Percentiles rank a stretch among this genome's conserved stretches.
These are phyloP conservation scores for Leptinotarsa juncta DNA, from an alignment of 2,888 invertebrate species.

Conservation along the genomic window DNA sequence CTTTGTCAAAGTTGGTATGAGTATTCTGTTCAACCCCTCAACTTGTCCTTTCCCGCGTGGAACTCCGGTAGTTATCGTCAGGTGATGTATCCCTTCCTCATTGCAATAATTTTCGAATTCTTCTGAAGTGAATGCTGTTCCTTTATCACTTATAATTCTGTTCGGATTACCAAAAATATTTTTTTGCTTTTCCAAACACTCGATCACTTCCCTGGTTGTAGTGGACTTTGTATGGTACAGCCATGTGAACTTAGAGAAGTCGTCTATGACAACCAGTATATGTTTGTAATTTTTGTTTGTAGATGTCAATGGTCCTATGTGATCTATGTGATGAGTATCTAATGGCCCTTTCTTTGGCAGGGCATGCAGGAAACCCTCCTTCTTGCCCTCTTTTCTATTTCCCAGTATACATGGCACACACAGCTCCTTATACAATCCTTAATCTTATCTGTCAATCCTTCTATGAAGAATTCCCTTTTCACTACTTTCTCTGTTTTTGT, in stretches of 20 bases:
- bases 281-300: constrained; percentile 54
- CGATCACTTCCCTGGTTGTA: constrained; percentile 47
- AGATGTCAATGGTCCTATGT: constrained; percentile 53
- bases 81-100: constrained; percentile 56
- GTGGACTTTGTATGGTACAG: constrained; percentile 54
- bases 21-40: constrained; percentile 55
- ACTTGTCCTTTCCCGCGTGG: constrained; percentile 60
- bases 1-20: constrained; percentile 58
- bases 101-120: constrained; percentile 58
- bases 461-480: constrained; percentile 44
- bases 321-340: constrained; percentile 56
- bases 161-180: constrained; percentile 48
- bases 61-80: constrained; percentile 52
- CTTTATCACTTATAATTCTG: constrained; percentile 52
- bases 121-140: constrained; percentile 59
- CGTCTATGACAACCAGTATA: constrained; percentile 55
- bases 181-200: constrained; percentile 41
- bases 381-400: constrained; percentile 44
- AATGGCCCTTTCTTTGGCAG: constrained; percentile 55
- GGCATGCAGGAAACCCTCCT: constrained; percentile 52
- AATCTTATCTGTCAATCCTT: constrained; percentile 45
- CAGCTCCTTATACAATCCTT: constrained; percentile 35
- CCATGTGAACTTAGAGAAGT: constrained; percentile 57
- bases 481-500: constrained; percentile 44
- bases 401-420: constrained; percentile 48